These are phyloP conservation scores for Steatornis caripensis DNA, from an alignment of 2,113 vertebrate species.

Conservation along the genomic window DNA sequence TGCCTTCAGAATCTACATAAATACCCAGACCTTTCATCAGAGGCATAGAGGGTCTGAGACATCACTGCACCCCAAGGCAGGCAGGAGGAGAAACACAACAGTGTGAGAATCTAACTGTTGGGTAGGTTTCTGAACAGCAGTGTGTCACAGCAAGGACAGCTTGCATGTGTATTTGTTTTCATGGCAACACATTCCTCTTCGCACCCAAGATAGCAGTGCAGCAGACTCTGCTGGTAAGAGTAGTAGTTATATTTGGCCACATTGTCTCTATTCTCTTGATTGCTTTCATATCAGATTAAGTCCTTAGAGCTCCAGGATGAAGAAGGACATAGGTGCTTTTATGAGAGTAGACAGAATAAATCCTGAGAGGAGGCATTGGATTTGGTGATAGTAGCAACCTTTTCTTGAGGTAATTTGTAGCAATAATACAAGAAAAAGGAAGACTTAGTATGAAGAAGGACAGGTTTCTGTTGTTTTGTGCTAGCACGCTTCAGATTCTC, in stretches of 20 bases:
- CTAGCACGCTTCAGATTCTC: background rate
- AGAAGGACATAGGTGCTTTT: background rate
- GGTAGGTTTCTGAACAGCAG: background rate
- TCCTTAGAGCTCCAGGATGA: background rate
- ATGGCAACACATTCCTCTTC: background rate
- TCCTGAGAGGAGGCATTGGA: background rate
- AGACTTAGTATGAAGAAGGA: background rate
- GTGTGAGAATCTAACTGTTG: background rate
- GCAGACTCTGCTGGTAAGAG: background rate
- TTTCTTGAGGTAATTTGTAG: background rate
- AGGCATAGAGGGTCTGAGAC: background rate
- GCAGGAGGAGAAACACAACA: background rate
- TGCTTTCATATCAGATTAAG: background rate
- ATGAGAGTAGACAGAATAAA: background rate
- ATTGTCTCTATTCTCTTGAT: background rate
- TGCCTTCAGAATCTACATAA: background rate
- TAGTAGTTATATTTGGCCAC: background rate
- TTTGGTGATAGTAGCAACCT: background rate
- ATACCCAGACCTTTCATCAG: background rate
- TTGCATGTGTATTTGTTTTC: background rate
- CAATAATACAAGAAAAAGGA: background rate
- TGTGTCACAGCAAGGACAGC: background rate
- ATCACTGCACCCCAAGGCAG: background rate
- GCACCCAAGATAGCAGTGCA: background rate
- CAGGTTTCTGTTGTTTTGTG: background rate